Conservation (phyloP, 2,113 vertebrate genomes). For the Lampris megalopsis region DNA sequence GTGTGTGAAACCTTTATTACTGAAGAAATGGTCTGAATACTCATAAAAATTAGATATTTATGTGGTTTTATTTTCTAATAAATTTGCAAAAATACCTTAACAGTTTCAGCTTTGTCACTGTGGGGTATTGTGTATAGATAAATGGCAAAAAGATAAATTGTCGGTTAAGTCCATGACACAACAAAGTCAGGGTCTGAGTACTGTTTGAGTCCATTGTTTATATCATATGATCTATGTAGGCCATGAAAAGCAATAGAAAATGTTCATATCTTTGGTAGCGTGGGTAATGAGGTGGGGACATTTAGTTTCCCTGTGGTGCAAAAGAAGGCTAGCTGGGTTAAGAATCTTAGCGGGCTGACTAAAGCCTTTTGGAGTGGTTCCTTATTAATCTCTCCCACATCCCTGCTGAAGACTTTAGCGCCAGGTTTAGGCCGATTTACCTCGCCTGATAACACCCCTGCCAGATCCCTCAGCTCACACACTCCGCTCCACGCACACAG, state of each 20-base stretch:
- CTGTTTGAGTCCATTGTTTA: too few species aligned
- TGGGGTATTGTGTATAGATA: too few species aligned
- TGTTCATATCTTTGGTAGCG: slow-evolving; percentile 69
- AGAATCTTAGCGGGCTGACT: slow-evolving; percentile 90
- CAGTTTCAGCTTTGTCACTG: too few species aligned
- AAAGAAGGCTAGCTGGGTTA: slow-evolving; percentile 91
- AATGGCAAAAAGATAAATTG: too few species aligned
- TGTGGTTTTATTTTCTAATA: too few species aligned
- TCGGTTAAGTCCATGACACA: too few species aligned
- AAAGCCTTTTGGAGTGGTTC: slow-evolving; percentile 90
- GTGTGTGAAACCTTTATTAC: too few species aligned
- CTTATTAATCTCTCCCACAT: slow-evolving; percentile 95
- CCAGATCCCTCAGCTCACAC: slow-evolving; percentile 79
- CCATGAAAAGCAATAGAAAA: slow-evolving; percentile 36
- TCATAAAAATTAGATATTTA: too few species aligned
- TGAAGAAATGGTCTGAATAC: too few species aligned
- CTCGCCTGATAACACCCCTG: slow-evolving; percentile 80
- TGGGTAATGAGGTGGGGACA: slow-evolving; percentile 79
- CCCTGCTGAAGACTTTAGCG: slow-evolving; percentile 90
- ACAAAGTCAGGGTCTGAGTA: too few species aligned
- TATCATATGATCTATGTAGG: too few species aligned
- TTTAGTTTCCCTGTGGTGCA: slow-evolving; percentile 79
- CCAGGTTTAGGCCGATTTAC: slow-evolving; percentile 92
- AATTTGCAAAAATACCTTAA: too few species aligned
- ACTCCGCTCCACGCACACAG: slow-evolving; percentile 45